Evolutionary conservation across 2,888 invertebrate genomes (phyloP).

Genomic region (Dexiosoma caninum): DNA sequence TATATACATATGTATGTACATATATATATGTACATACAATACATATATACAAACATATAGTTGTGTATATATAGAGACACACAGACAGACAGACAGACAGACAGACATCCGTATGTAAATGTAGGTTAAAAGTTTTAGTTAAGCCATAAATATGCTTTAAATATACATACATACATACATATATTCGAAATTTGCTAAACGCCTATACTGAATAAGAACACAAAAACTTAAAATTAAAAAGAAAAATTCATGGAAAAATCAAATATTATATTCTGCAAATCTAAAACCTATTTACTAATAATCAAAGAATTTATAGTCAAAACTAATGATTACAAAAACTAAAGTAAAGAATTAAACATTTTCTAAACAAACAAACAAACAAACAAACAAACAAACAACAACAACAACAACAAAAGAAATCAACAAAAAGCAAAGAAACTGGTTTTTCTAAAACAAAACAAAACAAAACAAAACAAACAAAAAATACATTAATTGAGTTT

Average conservation of each 20-base stretch:
- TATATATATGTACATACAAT: no score
- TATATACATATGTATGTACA: conserved; percentile 18
- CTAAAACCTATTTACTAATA: conserved; percentile 67
- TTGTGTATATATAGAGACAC: no score
- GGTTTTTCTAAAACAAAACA: conserved; percentile 12
- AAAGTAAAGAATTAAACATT: conserved; percentile 54
- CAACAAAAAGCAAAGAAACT: conserved; percentile 55
- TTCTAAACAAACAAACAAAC: conserved; percentile 51
- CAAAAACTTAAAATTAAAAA: conserved; percentile 3
- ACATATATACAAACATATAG: neutral
- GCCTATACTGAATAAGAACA: neutral
- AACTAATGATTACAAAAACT: conserved; percentile 37
- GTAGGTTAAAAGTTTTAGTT: conserved; percentile 56
- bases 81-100: no score
- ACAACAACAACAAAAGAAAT: neutral
- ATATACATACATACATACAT: conserved; percentile 29
- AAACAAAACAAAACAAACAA: conserved; percentile 52
- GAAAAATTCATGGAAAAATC: no score
- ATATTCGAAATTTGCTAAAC: conserved; percentile 39
- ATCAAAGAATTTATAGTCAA: conserved; percentile 69
- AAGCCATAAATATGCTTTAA: conserved; percentile 39
- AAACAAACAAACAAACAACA: no score
- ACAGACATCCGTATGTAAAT: no score
- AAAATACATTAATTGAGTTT: conserved; percentile 32
- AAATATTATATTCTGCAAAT: conserved; percentile 62